phyloP scores from a whole-genome alignment of 2,113 vertebrate species.

The Haemorhous mexicanus region DNA sequence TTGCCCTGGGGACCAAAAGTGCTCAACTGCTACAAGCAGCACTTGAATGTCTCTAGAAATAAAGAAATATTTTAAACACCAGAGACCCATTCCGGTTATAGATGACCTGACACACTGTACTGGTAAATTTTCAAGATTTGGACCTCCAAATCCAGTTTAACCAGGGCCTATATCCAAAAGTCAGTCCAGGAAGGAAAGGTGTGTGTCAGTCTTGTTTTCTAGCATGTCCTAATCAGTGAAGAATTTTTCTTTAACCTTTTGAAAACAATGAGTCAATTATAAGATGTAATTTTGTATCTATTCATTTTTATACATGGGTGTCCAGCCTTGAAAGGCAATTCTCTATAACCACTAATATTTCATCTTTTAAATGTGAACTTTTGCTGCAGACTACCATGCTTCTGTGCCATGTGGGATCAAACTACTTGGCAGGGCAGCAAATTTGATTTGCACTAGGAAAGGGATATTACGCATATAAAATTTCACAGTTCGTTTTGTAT shows the following conservation, averaged over 20 bases:
- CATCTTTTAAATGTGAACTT: neutral
- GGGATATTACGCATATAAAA: slow-evolving; percentile 20
- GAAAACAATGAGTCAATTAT: neutral
- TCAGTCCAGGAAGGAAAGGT: neutral
- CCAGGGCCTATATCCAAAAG: neutral
- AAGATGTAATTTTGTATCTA: neutral
- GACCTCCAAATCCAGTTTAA: neutral
- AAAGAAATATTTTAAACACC: neutral
- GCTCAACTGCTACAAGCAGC: neutral
- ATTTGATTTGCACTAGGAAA: slow-evolving; percentile 51
- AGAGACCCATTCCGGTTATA: neutral
- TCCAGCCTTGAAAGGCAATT: neutral
- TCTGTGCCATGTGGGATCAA: slow-evolving; percentile 14
- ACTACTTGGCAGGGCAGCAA: slow-evolving; percentile 15
- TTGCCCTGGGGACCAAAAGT: neutral
- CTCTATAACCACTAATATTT: neutral
- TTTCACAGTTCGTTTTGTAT: slow-evolving; percentile 60
- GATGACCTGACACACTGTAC: neutral
- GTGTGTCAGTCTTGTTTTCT: neutral
- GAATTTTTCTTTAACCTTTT: neutral
- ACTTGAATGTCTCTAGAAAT: neutral
- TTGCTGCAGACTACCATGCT: neutral
- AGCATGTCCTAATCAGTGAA: neutral
- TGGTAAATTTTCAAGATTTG: neutral
- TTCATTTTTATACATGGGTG: neutral